Percentiles rank a stretch among this genome's conserved stretches.
Conservation (phyloP, 2,797 vertebrate species). For the Poeciliopsis gracilis region DNA sequence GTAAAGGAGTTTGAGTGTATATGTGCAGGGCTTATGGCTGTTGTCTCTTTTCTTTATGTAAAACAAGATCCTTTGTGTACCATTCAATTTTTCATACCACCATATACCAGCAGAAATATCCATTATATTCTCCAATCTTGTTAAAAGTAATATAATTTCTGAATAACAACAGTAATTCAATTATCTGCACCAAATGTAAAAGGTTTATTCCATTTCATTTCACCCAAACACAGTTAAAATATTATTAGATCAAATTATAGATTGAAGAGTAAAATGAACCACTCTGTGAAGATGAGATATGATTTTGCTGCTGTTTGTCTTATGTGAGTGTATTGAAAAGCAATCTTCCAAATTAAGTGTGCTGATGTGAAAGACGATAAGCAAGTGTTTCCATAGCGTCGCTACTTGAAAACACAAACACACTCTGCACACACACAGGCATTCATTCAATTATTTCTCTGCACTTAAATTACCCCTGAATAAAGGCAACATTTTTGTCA, state of each 20-base stretch:
- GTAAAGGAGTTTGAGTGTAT: background rate
- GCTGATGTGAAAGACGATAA: background rate
- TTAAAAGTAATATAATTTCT: constrained; percentile 8
- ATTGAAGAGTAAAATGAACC: constrained; percentile 48
- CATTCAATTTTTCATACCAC: background rate
- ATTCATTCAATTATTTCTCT: background rate
- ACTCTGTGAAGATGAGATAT: constrained; percentile 31
- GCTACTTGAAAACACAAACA: background rate
- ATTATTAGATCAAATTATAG: constrained; percentile 37
- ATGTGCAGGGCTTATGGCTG: background rate
- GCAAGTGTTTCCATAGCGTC: constrained; percentile 1
- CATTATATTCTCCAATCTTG: background rate
- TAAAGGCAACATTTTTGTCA: background rate
- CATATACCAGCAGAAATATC: constrained; percentile 9
- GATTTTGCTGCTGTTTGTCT: constrained; percentile 24
- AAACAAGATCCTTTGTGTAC: background rate
- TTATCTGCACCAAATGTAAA: constrained; percentile 29
- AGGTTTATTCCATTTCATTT: constrained; percentile 40
- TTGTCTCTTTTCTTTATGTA: background rate
- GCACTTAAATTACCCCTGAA: constrained; percentile 6
- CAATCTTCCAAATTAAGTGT: background rate
- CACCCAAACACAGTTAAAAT: constrained; percentile 27
- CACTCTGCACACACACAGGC: background rate
- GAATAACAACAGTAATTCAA: constrained; percentile 2
- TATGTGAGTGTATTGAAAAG: background rate